Base-by-base conservation (phyloP, 2,113 vertebrate genomes). In the Smithornis capensis region DNA sequence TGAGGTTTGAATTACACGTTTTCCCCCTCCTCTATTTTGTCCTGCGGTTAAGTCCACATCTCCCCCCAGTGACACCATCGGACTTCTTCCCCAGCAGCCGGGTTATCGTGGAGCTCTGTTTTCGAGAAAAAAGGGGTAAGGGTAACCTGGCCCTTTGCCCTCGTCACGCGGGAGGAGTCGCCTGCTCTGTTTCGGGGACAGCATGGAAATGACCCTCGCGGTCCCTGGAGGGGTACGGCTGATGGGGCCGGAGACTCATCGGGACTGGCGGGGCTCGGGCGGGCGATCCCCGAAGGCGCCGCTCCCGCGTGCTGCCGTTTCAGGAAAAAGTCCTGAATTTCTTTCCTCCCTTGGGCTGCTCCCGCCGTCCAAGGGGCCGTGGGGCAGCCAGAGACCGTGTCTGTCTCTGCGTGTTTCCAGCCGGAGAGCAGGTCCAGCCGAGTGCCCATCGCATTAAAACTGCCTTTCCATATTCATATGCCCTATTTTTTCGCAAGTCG, bases 401-500 rank as follows among this genome's bases (percentile, higher is more conserved):
- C 42, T 55, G 52, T 79, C 60, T 50, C 69, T 27, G 70, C 18
- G 6, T 53, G 24, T 84, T 94, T 83, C 91, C 83, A 80, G 60
- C 76, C 67, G 40, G 82, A 69, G 87, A 92, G 82, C 73, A 35
- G 63, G 83, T 87, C 94, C 90, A 22, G 67, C 57, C 44, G 42
- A 82, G 87, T 40, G 69, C 87, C 91, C 77, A 24, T 60, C 52
- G 33, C 75, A 45, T 94, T 52, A 89, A 59, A 93, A 59, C 24
- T 9, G 79, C 79, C 40, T 82, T 94, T 97, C 95, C 89, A 96
- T 96, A 97, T 96, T 97, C 90, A 97, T 95, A 83, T 97, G 92
- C 52, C 79, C 89, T 90, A 92, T 97, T 96, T 97, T n/a, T 73
- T 75, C 83, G 73, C 79, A 78, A 89, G 80, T 49, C 47, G 71